Percentiles rank a stretch among this genome's conserved stretches.
Evolutionary conservation across 1,140 invertebrate species (phyloP).

Genomic region (Magallana gigas): DNA sequence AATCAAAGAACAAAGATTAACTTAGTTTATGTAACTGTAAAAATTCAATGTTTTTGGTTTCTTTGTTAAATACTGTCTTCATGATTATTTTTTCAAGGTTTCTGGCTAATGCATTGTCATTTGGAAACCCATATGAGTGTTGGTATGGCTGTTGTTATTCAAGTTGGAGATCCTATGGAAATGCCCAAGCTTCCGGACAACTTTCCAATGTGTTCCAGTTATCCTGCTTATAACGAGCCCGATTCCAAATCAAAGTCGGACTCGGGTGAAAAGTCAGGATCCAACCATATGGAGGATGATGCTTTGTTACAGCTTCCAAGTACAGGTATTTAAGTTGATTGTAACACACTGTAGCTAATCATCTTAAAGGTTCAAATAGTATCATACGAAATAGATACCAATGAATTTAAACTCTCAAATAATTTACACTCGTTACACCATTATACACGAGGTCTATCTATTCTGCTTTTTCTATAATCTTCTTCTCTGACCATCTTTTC

Average conservation of each 20-base stretch:
- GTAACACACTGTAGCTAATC: neutral
- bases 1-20: no score
- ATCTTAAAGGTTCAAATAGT: no score
- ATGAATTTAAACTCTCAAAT: neutral
- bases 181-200: neutral
- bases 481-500: neutral
- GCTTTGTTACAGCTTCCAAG: neutral
- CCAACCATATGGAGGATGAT: neutral
- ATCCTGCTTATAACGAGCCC: neutral
- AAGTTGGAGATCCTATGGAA: conserved; percentile 14
- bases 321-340: neutral
- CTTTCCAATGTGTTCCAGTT: conserved; percentile 35
- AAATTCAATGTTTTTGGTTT: no score
- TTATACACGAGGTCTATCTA: neutral
- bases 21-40: no score
- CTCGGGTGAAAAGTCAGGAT: neutral
- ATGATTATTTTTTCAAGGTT: neutral
- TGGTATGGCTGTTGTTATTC: conserved; percentile 38
- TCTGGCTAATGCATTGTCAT: conserved; percentile 41
- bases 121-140: conserved; percentile 27
- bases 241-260: neutral
- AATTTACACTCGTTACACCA: neutral
- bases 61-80: no score
- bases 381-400: neutral
- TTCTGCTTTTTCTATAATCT: neutral